Evolutionary conservation across 1,140 invertebrate genomes (phyloP), one percentile per base, ranked within the genome.

Genomic region (Manduca sexta): DNA sequence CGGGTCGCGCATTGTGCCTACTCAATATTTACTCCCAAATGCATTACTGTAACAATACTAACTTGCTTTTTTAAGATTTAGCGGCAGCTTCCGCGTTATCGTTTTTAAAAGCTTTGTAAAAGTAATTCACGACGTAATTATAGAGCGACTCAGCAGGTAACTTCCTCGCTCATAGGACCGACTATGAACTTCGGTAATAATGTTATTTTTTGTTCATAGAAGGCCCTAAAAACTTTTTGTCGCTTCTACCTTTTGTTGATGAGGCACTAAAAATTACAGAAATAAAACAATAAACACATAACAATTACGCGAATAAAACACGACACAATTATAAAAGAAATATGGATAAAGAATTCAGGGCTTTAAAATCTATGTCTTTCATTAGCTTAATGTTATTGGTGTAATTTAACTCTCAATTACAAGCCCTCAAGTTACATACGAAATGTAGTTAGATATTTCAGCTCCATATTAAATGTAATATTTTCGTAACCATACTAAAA

Each of bases 21-120:
- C 73, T 79, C 79, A 85, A 85, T 85, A 85, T 85, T 85, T 85
- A 85, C 82, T 84, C 77, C 64, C 71, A 82, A 85, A 79, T 75
- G 70, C 75, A 85, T 85, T 85, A 85, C 56, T 64, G 78, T 63
- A 84, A 85, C 82, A 85, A 85, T 83, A 71, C 71, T 78, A 67
- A 75, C 70, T 76, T 74, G 70, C 72, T 85, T 85, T 83, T 82
- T 82, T 82, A 78, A 83, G 73, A 79, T 82, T 75, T 71, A 59
- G 67, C 49, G 67, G 52, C 78, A 77, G 82, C 82, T 85, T 84
- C 80, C 80, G 82, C 69, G 78, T 83, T 85, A 82, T 85, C 82
- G 79, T 74, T 83, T 82, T 73, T 79, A 83, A 85, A 69, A 68
- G 82, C 60, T 77, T 76, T 70, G 52, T 54, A 74, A 82, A 76